Evolutionary conservation across 2,888 invertebrate genomes (phyloP), one percentile per base, ranked within the genome.

Genomic region (Mycogona germanica): DNA sequence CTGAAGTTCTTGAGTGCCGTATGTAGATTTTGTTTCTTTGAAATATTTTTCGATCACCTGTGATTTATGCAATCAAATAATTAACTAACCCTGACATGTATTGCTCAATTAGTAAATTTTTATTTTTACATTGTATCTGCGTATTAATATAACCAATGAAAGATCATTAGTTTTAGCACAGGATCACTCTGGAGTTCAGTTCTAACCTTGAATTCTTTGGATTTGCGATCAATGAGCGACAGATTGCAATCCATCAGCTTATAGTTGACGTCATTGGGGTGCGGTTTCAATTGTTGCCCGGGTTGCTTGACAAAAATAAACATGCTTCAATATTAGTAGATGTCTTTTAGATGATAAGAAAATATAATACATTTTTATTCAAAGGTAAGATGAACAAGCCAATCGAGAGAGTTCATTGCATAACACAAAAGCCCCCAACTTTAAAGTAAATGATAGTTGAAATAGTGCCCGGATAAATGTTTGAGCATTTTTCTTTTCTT

Each of bases 241-340:
- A 72, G 60, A 9, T 63, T 59, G 63, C 70, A 69, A 17, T 67
- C 65, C 40, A 72, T 62, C 37, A 67, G 58, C 21, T 62, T 61
- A 61, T 71, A 71, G 53, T 70, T 66, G 3, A 63, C 61, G 61
- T 71, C 70, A 12, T 67, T 45, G 4, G 68, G 68, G 61, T 71
- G 64, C 5, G 53, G 53, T 29, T 48, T 26, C n/a, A 51, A 14
- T 14, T 46, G 14, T 17, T 28, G 14, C 9, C 7, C 9, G n/a
- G n/a, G n/a, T n/a, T n/a, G n/a, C n/a, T n/a, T n/a, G n/a, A n/a
- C n/a, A n/a, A n/a, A n/a, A n/a, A n/a, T n/a, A n/a, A n/a, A n/a
- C n/a, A 47, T 3, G 9, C n/a, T 4, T 25, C 26, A 44, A 5
- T 42, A 23, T 3, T n/a, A 7, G 21, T 3, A 23, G n/a, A n/a